Conservation (phyloP, 2,797 vertebrate species). For the Scolopax bukidnonensis region DNA sequence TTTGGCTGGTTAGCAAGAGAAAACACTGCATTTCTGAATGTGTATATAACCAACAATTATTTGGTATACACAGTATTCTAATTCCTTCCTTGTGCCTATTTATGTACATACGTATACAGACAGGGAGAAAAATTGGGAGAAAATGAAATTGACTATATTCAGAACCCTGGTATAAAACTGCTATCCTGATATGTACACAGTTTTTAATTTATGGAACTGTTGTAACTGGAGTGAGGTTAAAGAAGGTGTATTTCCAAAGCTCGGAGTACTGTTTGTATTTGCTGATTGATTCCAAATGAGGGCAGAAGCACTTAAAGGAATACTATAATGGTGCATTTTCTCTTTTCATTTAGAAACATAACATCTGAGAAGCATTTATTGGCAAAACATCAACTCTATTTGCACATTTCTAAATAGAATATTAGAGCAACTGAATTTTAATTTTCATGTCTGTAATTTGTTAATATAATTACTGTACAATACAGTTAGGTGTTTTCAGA, state of each 20-base stretch:
- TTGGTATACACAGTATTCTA: background rate
- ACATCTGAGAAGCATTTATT: constrained; percentile 71
- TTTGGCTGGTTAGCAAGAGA: background rate
- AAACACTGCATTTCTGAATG: background rate
- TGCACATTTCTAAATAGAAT: constrained; percentile 72
- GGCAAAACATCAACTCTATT: constrained; percentile 65
- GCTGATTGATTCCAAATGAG: constrained; percentile 67
- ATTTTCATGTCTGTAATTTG: constrained; percentile 72
- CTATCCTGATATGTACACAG: background rate
- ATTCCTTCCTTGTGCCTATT: background rate
- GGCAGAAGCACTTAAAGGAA: constrained; percentile 64
- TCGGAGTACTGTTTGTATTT: constrained; percentile 36
- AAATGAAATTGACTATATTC: background rate
- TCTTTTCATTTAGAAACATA: constrained; percentile 71
- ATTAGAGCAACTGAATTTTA: constrained; percentile 69
- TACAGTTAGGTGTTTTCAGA: constrained; percentile 68
- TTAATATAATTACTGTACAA: constrained; percentile 74
- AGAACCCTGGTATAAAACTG: constrained; percentile 1
- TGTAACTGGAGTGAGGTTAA: constrained; percentile 48
- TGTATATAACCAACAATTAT: background rate
- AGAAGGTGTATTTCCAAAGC: constrained; percentile 42
- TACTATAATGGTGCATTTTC: constrained; percentile 50
- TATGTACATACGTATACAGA: rapidly evolving
- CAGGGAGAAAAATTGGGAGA: background rate
- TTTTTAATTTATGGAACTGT: constrained; percentile 66